Evolutionary conservation across 2,797 vertebrate genomes (phyloP).

Genomic region (Sebastes umbrosus): DNA sequence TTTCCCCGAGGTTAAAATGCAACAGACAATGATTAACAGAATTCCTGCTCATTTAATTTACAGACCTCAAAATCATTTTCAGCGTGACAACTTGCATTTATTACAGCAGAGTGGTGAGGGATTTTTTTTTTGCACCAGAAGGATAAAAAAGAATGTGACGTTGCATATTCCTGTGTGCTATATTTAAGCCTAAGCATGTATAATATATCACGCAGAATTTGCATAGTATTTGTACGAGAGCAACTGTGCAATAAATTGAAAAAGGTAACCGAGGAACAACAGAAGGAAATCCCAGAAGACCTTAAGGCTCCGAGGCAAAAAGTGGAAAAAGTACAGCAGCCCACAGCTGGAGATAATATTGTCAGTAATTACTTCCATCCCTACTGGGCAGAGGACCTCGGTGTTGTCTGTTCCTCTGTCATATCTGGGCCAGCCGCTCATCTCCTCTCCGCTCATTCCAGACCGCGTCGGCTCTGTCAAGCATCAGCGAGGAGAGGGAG

Average conservation of each 20-base stretch:
- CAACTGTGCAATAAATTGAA: conserved; percentile 56
- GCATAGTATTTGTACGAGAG: conserved; percentile 35
- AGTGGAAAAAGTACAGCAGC: conserved; percentile 49
- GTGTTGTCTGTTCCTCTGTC: conserved; percentile 70
- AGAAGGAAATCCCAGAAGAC: conserved; percentile 58
- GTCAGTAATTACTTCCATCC: conserved; percentile 77
- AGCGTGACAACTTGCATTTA: conserved; percentile 28
- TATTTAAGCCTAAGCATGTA: conserved; percentile 35
- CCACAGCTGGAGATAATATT: conserved; percentile 78
- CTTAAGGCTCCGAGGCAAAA: conserved; percentile 41
- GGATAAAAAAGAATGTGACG: conserved; percentile 36
- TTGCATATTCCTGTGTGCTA: conserved; percentile 27
- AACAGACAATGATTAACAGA: conserved; percentile 50
- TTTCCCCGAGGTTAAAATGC: conserved; percentile 52
- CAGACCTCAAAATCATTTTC: conserved; percentile 42
- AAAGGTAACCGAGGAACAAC: conserved; percentile 47
- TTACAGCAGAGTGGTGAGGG: conserved; percentile 5
- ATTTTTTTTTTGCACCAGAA: conserved; percentile 12
- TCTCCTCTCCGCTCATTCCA: conserved; percentile 57
- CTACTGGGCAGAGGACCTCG: conserved; percentile 72
- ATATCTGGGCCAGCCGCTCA: conserved; percentile 74
- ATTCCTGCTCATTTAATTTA: conserved; percentile 51
- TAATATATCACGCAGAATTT: conserved; percentile 34
- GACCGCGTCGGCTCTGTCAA: conserved; percentile 62
- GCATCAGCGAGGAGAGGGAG: conserved; percentile 46